Evolutionary conservation across 2,797 vertebrate genomes (phyloP).

Genomic region (Pseudochirops cupreus): DNA sequence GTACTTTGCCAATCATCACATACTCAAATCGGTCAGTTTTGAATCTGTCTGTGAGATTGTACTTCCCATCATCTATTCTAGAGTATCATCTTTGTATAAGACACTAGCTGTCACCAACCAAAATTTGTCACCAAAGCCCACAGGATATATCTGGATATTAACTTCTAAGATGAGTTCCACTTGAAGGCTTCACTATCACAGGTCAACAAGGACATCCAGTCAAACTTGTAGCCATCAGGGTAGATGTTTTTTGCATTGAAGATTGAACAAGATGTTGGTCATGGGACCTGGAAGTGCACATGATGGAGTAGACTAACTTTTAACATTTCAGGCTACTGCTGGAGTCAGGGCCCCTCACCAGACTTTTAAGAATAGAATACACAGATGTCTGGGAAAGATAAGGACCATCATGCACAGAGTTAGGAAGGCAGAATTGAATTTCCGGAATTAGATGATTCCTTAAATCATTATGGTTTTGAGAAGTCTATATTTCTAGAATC

Average conservation of each 20-base stretch:
- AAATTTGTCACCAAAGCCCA: conserved; percentile 98
- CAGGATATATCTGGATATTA: conserved; percentile 98
- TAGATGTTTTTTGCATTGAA: background rate
- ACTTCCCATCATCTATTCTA: conserved; percentile 91
- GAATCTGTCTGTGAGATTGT: conserved; percentile 95
- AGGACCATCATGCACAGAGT: background rate
- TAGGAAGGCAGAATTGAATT: background rate
- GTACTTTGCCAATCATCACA: conserved; percentile 99
- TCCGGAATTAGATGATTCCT: background rate
- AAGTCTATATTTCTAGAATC: background rate
- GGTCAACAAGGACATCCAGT: conserved; percentile 94
- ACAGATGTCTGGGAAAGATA: background rate
- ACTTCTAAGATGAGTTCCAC: conserved; percentile 99
- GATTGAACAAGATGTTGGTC: background rate
- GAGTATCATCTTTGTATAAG: conserved; percentile 96
- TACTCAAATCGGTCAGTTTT: conserved; percentile 99
- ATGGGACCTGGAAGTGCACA: background rate
- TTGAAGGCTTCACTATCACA: conserved; percentile 99
- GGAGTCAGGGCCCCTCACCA: background rate
- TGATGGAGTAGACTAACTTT: background rate
- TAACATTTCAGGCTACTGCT: background rate
- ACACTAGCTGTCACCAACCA: conserved; percentile 97
- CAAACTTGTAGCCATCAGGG: background rate
- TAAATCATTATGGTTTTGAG: background rate
- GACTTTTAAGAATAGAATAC: background rate